Percentiles rank a stretch among this genome's conserved stretches.
phyloP scores from a whole-genome alignment of 53 echinoderm and acorn worm genomes.

The Holothuria leucospilota region DNA sequence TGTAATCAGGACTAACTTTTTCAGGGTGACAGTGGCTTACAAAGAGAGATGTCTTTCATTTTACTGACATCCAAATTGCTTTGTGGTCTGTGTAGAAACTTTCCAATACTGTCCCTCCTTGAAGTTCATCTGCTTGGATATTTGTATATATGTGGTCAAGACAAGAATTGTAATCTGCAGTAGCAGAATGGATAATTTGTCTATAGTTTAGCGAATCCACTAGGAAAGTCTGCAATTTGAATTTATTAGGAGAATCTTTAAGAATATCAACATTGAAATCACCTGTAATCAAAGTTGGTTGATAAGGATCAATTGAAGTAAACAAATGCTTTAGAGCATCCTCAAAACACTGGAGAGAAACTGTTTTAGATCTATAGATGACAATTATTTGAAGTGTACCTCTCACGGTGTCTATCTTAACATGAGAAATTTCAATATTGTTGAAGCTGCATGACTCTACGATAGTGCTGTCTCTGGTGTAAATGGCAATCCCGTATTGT shows the following conservation, averaged over 20 bases:
- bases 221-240: neutral
- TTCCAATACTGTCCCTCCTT: neutral
- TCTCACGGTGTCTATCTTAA: neutral
- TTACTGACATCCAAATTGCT: conserved; percentile 8
- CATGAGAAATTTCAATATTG: conserved; percentile 18
- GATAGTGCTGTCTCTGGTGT: conserved; percentile 13
- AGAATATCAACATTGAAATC: neutral
- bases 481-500: conserved; percentile 22
- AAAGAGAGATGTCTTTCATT: neutral
- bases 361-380: conserved; percentile 23
- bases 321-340: neutral
- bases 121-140: neutral
- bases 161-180: conserved; percentile 22
- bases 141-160: conserved; percentile 46
- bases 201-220: neutral
- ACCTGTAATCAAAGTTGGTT: conserved; percentile 7
- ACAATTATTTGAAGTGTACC: neutral
- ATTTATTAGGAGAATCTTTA: neutral
- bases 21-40: too few relatives aligned
- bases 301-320: neutral
- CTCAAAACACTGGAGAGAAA: neutral
- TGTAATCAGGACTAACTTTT: too few relatives aligned
- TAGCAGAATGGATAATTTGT: conserved; percentile 5
- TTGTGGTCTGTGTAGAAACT: conserved; percentile 43
- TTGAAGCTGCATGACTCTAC: neutral